Evolutionary conservation across 2,113 vertebrate species (phyloP), one percentile per base, ranked within the genome.

Genomic region (Cinclus cinclus): DNA sequence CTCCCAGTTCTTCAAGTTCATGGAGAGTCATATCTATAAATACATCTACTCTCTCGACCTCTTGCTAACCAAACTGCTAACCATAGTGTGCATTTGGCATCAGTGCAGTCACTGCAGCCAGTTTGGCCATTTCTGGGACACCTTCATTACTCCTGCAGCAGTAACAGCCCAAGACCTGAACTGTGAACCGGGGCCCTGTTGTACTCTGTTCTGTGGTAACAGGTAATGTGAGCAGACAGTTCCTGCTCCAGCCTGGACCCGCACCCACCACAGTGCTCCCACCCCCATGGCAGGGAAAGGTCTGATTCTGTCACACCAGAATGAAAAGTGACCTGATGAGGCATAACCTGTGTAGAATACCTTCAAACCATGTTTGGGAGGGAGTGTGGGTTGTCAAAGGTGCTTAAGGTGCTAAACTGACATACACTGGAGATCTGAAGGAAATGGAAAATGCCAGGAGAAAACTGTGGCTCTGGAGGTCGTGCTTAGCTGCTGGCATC

Each of bases 1-100:
- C 73, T 94, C 75, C n/a, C 83, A 88, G 17, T 77, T 93, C 70
- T 94, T 92, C 76, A 90, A 94, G 44, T n/a, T 87, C 60, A 81
- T 35, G 44, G 56, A 81, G 18, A 89, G 79, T 89, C 76, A 9
- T 81, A 74, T n/a, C 71, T 89, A 81, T 87, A 94, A 92, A 90
- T 81, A 86, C 7, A 76, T 31, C 31, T 81, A 50, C 41, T 88
- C 53, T 70, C 46, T 94, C 94, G 92, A 93, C 83, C 83, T 74
- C 60, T 95, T 84, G 28, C 62, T 92, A 71, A 75, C 77, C 53
- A 78, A 3, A 59, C 12, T 84, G 60, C 42, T 71, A 22, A 52
- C 39, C 18, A 47, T 1, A 73, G 80, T 56, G 60, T 89, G 46
- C 39, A 68, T 53, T 64, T 78, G 88, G 41, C 85, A 67, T 9